A percentile compares a stretch with the other conserved stretches of the same genome.
These are phyloP conservation scores for Chondrosia reniformis DNA, from an alignment of 37 sponge, comb jelly and placozoan genomes.

Conservation along the genomic window DNA sequence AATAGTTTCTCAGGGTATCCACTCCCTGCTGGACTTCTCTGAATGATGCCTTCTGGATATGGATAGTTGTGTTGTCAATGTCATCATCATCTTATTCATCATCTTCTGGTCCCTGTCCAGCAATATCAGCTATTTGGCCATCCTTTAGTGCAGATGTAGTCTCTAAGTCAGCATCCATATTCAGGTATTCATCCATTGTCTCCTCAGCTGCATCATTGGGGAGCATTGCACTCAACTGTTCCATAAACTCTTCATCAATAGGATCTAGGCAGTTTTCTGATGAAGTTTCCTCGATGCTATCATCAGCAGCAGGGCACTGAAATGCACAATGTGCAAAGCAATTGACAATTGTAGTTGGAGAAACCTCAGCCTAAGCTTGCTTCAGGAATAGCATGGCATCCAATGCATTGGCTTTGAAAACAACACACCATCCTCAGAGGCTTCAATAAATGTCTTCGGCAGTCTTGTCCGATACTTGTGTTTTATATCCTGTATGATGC, in stretches of 20 bases:
- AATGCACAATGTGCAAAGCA: constrained; percentile 1
- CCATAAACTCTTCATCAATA: constrained; percentile 1
- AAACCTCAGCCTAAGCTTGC: not conserved
- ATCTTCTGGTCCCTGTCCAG: not conserved
- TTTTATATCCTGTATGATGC: not conserved
- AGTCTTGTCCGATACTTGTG: not conserved
- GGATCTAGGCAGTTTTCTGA: not conserved
- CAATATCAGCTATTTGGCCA: not conserved
- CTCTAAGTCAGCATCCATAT: not conserved
- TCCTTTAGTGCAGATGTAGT: constrained; percentile 3
- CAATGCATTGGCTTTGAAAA: not conserved
- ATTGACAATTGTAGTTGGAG: constrained; percentile 3
- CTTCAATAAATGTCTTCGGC: not conserved
- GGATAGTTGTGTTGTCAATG: no score
- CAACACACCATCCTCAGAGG: not conserved
- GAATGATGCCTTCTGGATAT: not conserved
- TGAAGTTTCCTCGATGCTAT: not conserved
- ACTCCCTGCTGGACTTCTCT: not conserved
- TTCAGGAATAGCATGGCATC: not conserved
- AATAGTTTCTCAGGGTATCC: no score
- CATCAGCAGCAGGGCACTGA: not conserved
- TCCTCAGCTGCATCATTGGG: constrained; percentile 10
- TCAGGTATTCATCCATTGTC: constrained; percentile 11
- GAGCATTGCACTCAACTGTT: not conserved
- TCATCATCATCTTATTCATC: constrained; percentile 18